A percentile compares a stretch with the other conserved stretches of the same genome.
Evolutionary conservation across 2,797 vertebrate species (phyloP).

Genomic region (Poliocrania exsul): DNA sequence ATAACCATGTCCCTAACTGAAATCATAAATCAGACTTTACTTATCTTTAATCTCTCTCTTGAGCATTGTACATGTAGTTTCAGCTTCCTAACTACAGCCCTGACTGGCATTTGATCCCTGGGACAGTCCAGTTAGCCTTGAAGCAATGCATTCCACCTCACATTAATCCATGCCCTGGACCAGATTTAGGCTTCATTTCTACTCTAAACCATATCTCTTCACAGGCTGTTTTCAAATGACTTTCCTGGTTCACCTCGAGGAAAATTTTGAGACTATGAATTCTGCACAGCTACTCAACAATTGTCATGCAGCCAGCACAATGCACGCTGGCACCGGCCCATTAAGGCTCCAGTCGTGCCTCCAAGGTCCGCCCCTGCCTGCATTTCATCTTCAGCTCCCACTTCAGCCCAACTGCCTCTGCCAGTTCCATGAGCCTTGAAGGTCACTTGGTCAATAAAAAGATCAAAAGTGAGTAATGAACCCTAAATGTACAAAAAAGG

Average conservation of each 20-base stretch:
- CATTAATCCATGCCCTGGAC: neutral
- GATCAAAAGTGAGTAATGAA: neutral
- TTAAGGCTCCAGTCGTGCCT: neutral
- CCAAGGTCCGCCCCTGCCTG: neutral
- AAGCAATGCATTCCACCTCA: neutral
- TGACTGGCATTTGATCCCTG: conserved; percentile 39
- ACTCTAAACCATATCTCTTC: neutral
- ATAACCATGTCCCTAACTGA: conserved; percentile 44
- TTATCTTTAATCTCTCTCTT: conserved; percentile 57
- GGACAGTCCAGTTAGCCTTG: conserved; percentile 6
- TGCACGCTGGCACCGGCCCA: neutral
- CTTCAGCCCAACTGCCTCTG: neutral
- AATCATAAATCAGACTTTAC: conserved; percentile 53
- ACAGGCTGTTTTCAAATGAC: neutral
- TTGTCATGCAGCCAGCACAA: neutral
- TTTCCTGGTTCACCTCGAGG: neutral
- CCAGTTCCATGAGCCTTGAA: conserved; percentile 2
- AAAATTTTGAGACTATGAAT: neutral
- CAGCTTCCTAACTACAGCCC: neutral
- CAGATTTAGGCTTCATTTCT: conserved; percentile 16
- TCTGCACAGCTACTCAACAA: accelerated
- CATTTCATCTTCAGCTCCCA: neutral
- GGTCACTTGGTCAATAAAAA: conserved; percentile 17
- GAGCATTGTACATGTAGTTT: conserved; percentile 20
- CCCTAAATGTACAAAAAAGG: neutral